Percentiles rank a stretch among this genome's conserved stretches.
phyloP scores from a whole-genome alignment of 2,113 vertebrate species.

The Stomatorhinus ivindoensis region DNA sequence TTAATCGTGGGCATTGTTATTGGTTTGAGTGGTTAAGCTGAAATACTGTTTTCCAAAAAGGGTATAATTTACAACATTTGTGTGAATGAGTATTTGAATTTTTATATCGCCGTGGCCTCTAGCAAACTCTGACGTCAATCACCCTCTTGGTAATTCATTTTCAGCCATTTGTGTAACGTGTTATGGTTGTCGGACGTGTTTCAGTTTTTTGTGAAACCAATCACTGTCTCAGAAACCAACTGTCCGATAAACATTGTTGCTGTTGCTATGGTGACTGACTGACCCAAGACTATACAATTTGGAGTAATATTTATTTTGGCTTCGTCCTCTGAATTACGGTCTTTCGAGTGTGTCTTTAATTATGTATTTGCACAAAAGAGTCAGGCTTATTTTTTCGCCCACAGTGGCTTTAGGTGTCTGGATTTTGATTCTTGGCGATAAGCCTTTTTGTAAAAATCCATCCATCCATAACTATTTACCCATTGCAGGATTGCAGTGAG shows the following conservation, averaged over 20 bases:
- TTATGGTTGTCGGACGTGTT: neutral
- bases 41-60: neutral
- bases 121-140: neutral
- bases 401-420: neutral
- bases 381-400: neutral
- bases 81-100: neutral
- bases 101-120: neutral
- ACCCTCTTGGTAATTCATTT: neutral
- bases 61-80: neutral
- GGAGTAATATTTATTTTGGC: neutral
- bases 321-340: neutral
- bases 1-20: neutral
- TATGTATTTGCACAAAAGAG: neutral
- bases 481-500: neutral
- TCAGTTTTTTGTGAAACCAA: neutral
- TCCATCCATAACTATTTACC: neutral
- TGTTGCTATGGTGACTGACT: neutral
- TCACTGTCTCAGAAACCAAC: neutral
- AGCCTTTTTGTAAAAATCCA: neutral
- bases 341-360: neutral
- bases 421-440: neutral
- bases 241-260: neutral
- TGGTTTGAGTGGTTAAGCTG: neutral
- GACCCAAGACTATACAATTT: neutral
- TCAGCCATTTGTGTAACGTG: neutral